These are phyloP conservation scores for Archips crataeganus DNA, from an alignment of 2,888 invertebrate species.

Conservation along the genomic window DNA sequence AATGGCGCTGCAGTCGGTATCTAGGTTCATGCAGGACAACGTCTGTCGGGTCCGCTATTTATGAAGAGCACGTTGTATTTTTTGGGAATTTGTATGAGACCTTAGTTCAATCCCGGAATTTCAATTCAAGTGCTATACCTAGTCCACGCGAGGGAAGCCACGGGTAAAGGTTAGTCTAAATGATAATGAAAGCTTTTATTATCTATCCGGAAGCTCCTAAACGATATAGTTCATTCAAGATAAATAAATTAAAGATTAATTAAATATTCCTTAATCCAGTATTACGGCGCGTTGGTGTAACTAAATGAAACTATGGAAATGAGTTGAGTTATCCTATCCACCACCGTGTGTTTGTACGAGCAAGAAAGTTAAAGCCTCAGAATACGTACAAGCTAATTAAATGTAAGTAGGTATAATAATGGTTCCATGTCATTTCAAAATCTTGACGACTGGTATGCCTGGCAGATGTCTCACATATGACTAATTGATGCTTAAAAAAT, in stretches of 20 bases:
- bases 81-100: too few relatives aligned
- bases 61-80: too few relatives aligned
- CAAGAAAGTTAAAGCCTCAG: background rate
- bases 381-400: too few relatives aligned
- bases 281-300: background rate
- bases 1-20: too few relatives aligned
- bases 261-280: background rate
- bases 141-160: too few relatives aligned
- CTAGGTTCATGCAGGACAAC: too few relatives aligned
- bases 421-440: background rate
- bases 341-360: background rate
- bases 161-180: background rate
- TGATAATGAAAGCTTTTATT: background rate
- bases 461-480: conserved; percentile 67
- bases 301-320: background rate
- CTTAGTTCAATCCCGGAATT: too few relatives aligned
- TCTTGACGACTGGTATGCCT: conserved; percentile 45
- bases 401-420: background rate
- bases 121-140: too few relatives aligned
- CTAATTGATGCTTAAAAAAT: conserved; percentile 74
- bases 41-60: too few relatives aligned
- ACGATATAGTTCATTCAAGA: background rate
- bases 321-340: background rate
- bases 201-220: background rate
- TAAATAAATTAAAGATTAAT: background rate